Evolutionary conservation across 2,888 invertebrate species (phyloP), one percentile per base, ranked within the genome.

Genomic region (Eumacrocentrus americanus): DNA sequence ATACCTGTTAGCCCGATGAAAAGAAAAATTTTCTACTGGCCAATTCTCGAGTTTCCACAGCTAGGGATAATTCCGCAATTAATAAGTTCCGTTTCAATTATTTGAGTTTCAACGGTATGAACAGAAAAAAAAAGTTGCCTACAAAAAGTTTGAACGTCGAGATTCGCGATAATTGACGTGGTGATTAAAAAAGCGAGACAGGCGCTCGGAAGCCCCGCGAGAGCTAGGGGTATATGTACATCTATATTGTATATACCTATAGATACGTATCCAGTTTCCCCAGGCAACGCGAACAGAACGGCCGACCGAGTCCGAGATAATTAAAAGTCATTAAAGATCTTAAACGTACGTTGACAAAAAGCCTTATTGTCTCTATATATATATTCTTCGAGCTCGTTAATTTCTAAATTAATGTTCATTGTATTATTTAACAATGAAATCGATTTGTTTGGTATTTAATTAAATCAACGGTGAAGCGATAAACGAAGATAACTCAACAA

Each of bases 271-370:
- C 37, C 12, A 48, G 20, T 18, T 46, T 23, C 7, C 7, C 23
- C 14, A 40, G 50, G 12, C n/a, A 50, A 34, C 38, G 25, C 20
- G 5, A 6, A 11, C 11, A 46, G 18, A 12, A 34, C 22, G 22
- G 11, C 22, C 6, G 29, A 16, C 12, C 20, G 23, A 46, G n/a
- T 12, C n/a, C 14, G 14, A 5, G 40, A 58, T 75, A 76, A 75
- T 77, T 76, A 73, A 76, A 76, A 76, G 70, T 71, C 72, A 70
- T 73, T 71, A 72, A 70, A 69, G 69, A 63, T 38, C 18, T 12
- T 2, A n/a, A 25, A 2, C 6, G 23, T n/a, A 16, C 54, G 40
- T 7, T n/a, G 42, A 47, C 35, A 34, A 42, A 54, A 52, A 22
- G 12, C 18, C 20, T 40, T 6, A 14, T 50, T 48, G 12, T 35